A percentile compares a stretch with the other conserved stretches of the same genome.
Conservation (phyloP, 2,888 invertebrate genomes). For the Drosophila recens region DNA sequence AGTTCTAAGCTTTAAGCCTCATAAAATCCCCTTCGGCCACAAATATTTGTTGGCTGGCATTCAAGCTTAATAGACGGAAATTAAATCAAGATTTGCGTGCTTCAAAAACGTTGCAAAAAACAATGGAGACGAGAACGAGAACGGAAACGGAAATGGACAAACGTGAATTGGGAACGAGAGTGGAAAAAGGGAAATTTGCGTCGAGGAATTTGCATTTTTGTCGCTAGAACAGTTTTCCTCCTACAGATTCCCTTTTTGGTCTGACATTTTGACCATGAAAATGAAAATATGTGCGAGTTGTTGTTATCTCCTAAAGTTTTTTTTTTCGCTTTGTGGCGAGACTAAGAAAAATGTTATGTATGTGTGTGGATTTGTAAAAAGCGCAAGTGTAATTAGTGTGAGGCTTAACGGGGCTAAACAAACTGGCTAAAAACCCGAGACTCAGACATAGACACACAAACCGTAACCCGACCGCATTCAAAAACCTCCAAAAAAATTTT, state of each 20-base stretch:
- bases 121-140: constrained; percentile 12
- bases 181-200: constrained; percentile 48
- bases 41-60: constrained; percentile 60
- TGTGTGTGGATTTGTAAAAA: constrained; percentile 67
- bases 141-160: constrained; percentile 44
- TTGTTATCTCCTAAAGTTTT: constrained; percentile 12
- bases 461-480: constrained; percentile 34
- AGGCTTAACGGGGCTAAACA: constrained; percentile 74
- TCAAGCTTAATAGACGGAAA: constrained; percentile 72
- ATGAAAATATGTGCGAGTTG: constrained; percentile 71
- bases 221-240: constrained; percentile 35
- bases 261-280: constrained; percentile 72
- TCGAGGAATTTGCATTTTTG: constrained; percentile 70
- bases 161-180: constrained; percentile 25
- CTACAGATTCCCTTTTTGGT: neutral
- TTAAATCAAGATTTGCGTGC: constrained; percentile 75
- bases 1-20: constrained; percentile 15
- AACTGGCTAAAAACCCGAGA: constrained; percentile 48
- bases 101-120: constrained; percentile 17
- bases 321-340: constrained; percentile 45
- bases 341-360: constrained; percentile 67
- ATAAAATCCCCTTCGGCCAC: constrained; percentile 44
- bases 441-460: constrained; percentile 23
- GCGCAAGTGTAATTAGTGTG: constrained; percentile 78
- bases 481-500: constrained; percentile 18